Evolutionary conservation across 2,113 vertebrate species (phyloP), one percentile per base, ranked within the genome.

Genomic region (Cacatua alba): DNA sequence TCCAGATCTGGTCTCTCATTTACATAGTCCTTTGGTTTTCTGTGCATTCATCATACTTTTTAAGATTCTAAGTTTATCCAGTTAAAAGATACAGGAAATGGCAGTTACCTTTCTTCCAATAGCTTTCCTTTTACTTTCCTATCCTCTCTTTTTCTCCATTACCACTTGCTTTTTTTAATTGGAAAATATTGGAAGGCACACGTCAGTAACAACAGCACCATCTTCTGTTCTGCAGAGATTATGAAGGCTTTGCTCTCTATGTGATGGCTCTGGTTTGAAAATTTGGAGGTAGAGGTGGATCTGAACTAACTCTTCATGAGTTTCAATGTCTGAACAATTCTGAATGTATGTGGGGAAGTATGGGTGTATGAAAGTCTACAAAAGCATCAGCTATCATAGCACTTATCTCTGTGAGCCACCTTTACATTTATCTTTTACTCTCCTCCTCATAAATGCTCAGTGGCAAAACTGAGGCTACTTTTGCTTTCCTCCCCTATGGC

Each of bases 161-260:
- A 26, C 39, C 16, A 7, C 48, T 80, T 46, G 6, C 37, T 21
- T 26, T 6, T 71, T 87, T 76, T 41, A 41, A 41, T 41, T 13
- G 37, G 12, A 88, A 82, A 92, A 81, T 44, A 6, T 2, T 6
- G 53, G 51, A 44, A 84, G 68, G 79, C 76, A 35, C 69, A 86
- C 39, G 25, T 26, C 29, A 18, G 80, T 76, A 95, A 91, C 97
- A 95, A 97, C 28, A 97, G 97, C 94, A 84, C 97, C 97, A 97
- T 86, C 97, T 98, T 82, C 96, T 95, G 97, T 96, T 95, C 79
- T 51, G 43, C 25, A 86, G 90, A 67, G 87, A 35, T 72, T 10
- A 70, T 25, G 68, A 64, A 71, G 29, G 7, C 72, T 88, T 43
- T 21, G 37, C 5, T 48, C 29, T 5, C 75, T 33, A 0, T 10